Conservation (phyloP, 2,113 vertebrate species). For the Xyliphius kryptos region DNA sequence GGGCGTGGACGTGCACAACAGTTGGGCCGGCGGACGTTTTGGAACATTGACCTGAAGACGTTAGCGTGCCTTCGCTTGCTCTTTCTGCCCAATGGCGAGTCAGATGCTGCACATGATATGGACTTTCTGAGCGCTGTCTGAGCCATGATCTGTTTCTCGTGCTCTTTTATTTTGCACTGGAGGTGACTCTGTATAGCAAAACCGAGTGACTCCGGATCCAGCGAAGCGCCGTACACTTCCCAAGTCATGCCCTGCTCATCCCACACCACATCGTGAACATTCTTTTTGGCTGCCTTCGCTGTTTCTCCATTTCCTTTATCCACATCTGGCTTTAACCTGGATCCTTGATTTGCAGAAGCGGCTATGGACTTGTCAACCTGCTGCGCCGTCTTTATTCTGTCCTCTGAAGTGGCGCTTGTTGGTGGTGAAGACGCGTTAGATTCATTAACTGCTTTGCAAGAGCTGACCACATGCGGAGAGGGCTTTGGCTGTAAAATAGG, state of each 20-base stretch:
- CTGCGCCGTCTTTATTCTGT: too few species aligned
- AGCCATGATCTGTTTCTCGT: conserved; percentile 77
- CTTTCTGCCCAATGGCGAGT: conserved; percentile 76
- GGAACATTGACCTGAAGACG: conserved; percentile 85
- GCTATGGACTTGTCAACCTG: too few species aligned
- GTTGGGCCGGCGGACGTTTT: conserved; percentile 84
- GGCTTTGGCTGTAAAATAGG: too few species aligned
- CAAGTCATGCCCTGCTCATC: conserved; percentile 98
- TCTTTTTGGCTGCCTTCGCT: too few species aligned
- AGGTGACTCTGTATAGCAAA: conserved; percentile 97
- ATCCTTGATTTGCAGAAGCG: too few species aligned
- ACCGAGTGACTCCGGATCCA: conserved; percentile 89
- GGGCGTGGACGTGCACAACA: conserved; percentile 84
- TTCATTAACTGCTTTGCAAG: too few species aligned
- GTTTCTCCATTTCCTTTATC: too few species aligned
- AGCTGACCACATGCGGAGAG: too few species aligned
- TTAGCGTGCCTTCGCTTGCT: conserved; percentile 83
- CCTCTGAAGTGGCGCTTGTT: too few species aligned
- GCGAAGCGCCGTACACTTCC: conserved; percentile 94
- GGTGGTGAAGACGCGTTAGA: too few species aligned
- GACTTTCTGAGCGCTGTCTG: conserved; percentile 78
- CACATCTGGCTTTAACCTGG: too few species aligned
- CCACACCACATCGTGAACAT: conserved; percentile 87
- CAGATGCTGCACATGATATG: conserved; percentile 60
- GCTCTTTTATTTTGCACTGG: conserved; percentile 93